Evolutionary conservation across 2,797 vertebrate species (phyloP).

Genomic region (Falco biarmicus): DNA sequence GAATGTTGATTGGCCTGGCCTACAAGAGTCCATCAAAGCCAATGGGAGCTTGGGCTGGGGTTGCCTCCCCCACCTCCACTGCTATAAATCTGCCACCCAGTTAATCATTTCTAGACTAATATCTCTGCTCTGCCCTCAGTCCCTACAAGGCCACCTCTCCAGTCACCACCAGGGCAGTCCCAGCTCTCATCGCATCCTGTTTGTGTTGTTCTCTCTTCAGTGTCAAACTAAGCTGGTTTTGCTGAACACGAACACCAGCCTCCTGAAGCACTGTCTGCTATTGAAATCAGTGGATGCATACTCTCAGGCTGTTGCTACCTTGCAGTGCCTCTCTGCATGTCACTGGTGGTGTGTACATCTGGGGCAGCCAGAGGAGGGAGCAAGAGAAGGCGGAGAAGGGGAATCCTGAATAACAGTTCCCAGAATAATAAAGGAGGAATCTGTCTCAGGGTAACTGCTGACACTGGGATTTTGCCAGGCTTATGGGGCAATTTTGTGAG

Average conservation of each 20-base stretch:
- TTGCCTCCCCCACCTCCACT: conserved; percentile 13
- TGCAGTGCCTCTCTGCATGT: neutral
- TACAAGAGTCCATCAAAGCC: conserved; percentile 13
- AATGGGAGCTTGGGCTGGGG: conserved; percentile 3
- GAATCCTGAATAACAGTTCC: neutral
- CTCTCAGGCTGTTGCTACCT: conserved; percentile 38
- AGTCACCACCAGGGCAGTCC: conserved; percentile 21
- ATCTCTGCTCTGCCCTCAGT: conserved; percentile 48
- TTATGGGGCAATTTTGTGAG: neutral
- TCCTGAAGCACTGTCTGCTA: neutral
- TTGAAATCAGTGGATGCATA: neutral
- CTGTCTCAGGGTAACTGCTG: neutral
- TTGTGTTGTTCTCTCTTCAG: neutral
- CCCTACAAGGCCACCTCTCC: conserved; percentile 44
- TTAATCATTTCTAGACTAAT: conserved; percentile 43
- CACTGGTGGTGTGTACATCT: neutral
- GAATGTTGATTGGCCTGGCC: neutral
- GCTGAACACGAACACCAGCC: neutral
- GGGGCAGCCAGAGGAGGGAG: neutral
- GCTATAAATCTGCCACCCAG: conserved; percentile 22
- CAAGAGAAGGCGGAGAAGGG: neutral
- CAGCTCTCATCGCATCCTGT: conserved; percentile 16
- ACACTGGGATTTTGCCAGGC: neutral
- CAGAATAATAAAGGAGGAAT: neutral
- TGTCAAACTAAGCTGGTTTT: conserved; percentile 45